Conservation (phyloP, 2,888 invertebrate genomes). For the Diaphora mendica region DNA sequence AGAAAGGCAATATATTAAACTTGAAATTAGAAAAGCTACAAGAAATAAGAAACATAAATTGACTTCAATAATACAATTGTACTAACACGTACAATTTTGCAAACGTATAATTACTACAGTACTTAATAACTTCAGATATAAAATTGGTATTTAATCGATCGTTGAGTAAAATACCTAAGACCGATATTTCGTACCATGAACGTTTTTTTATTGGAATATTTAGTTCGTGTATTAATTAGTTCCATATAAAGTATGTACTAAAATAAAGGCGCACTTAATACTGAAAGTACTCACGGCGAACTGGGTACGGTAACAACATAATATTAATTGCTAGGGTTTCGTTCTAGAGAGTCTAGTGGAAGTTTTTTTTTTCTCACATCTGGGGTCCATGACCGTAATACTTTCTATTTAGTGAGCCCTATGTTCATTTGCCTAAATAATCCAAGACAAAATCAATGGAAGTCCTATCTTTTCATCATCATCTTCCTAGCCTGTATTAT, state of each 20-base stretch:
- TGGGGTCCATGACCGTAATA: too few relatives aligned
- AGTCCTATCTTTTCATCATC: too few relatives aligned
- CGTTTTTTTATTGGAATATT: background rate
- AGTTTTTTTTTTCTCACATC: too few relatives aligned
- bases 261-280: background rate
- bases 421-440: too few relatives aligned
- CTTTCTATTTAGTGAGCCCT: too few relatives aligned
- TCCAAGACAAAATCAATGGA: too few relatives aligned
- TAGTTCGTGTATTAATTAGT: background rate
- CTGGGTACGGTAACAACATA: too few relatives aligned
- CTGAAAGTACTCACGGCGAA: too few relatives aligned
- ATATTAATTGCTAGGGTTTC: too few relatives aligned
- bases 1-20: conserved; percentile 47
- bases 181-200: background rate
- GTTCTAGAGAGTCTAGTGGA: too few relatives aligned
- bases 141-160: background rate
- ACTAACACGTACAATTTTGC: background rate
- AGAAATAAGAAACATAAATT: conserved; percentile 20
- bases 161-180: background rate
- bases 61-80: background rate
- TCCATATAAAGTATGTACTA: background rate
- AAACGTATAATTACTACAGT: background rate
- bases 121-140: background rate
- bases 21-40: conserved; percentile 35
- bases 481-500: too few relatives aligned